Evolutionary conservation across 2,797 vertebrate species (phyloP), one percentile per base, ranked within the genome.

Genomic region (Hyperoplus lanceolatus): DNA sequence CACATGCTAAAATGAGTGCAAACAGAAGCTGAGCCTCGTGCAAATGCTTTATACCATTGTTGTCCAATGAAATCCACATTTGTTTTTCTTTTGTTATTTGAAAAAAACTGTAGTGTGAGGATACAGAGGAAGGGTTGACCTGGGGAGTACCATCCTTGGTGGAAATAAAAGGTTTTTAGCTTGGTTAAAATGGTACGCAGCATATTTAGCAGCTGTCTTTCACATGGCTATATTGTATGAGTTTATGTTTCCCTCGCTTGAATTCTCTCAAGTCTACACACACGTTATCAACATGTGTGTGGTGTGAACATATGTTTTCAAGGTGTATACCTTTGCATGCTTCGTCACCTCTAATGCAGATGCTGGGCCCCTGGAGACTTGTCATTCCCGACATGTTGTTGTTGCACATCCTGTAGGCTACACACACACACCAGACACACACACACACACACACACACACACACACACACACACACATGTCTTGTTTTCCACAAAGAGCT

Each of bases 261-360:
- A 51, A 43, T 8, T 10, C 16, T 18, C 18, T 70, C 18, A 69
- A 43, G 15, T 50, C 42, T 70, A 14, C 21, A 6, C 21, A 11
- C 1, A 0, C 45, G 46, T 63, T 3, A 74, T 58, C 36, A 50
- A 11, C 13, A 29, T 29, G 48, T 7, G 14, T 48, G 38, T 67
- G 38, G 74, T 65, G 43, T 38, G n/a, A 66, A 36, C 59, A 63
- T 43, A 45, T 53, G 64, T 29, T 66, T 66, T n/a, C 18, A 51
- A 64, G 46, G 48, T 42, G 14, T 58, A 6, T 53, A 6, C 7
- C 2, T 58, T 36, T 38, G 5, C 11, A 46, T 18, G 75, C 42
- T 48, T 73, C 41, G 18, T 50, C 76, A 58, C 59, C 58, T 65
- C 18, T 55, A 29, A 29, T 50, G n/a, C 50, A 59, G 57, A 65